A percentile compares a stretch with the other conserved stretches of the same genome.
Evolutionary conservation across 2,888 invertebrate genomes (phyloP).

Genomic region (Hemaris fuciformis): DNA sequence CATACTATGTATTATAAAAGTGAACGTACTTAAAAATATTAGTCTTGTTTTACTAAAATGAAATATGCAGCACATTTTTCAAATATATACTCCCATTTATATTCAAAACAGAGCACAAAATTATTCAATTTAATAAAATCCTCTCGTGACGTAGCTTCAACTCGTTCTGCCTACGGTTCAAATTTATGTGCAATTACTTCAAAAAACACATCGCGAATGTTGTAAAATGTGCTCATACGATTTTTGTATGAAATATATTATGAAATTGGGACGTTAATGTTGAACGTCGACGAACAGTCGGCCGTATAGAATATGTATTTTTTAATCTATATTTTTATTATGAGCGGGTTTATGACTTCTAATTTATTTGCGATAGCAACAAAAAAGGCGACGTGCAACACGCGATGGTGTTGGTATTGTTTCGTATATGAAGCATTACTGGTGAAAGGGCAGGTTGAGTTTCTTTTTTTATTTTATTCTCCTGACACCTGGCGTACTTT

Average conservation of each 20-base stretch:
- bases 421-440: no score
- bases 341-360: neutral
- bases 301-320: neutral
- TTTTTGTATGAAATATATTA: slow-evolving; percentile 22
- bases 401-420: neutral
- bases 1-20: neutral
- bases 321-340: slow-evolving; percentile 5
- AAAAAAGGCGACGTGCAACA: neutral
- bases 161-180: slow-evolving; percentile 19
- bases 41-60: neutral
- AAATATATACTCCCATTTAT: neutral
- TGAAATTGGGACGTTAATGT: slow-evolving; percentile 24
- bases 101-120: neutral
- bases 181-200: slow-evolving; percentile 27
- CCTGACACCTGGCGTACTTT: no score
- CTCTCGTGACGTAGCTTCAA: neutral
- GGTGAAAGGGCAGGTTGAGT: no score
- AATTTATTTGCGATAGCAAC: neutral
- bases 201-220: slow-evolving; percentile 21
- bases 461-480: no score
- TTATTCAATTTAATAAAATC: slow-evolving; percentile 4
- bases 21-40: neutral
- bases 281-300: neutral
- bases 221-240: slow-evolving; percentile 22
- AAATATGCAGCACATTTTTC: neutral